Conservation (phyloP, 2,797 vertebrate genomes). For the Spheniscus humboldti region DNA sequence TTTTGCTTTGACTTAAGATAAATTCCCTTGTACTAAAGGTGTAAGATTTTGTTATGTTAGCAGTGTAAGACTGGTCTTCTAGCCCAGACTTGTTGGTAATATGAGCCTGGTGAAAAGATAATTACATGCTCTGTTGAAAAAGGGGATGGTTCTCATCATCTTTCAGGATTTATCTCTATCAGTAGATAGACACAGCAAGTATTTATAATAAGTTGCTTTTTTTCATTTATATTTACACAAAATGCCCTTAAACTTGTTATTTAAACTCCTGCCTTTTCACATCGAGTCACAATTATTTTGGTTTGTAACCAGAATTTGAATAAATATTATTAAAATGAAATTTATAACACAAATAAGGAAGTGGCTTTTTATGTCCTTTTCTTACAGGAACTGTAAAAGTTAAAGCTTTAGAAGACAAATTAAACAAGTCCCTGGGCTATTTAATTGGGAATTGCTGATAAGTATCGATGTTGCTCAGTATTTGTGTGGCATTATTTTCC, state of each 20-base stretch:
- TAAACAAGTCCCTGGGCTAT: neutral
- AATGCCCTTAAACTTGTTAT: neutral
- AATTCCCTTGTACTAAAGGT: neutral
- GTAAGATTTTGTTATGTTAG: constrained; percentile 9
- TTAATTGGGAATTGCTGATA: neutral
- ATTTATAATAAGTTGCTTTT: neutral
- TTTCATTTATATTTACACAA: neutral
- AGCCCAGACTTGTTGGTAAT: constrained; percentile 1
- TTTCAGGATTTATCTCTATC: neutral
- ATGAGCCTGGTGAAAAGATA: neutral
- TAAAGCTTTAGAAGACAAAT: neutral
- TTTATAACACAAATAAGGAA: neutral
- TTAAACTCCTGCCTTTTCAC: neutral
- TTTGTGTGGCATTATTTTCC: neutral
- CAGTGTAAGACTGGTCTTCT: neutral
- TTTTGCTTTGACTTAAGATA: neutral
- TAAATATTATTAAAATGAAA: neutral
- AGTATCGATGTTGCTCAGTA: neutral
- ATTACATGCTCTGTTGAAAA: constrained; percentile 4
- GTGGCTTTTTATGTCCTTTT: neutral
- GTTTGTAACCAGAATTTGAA: neutral
- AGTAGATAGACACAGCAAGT: neutral
- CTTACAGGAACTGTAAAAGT: neutral
- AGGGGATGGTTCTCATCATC: neutral
- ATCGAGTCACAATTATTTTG: neutral